Conservation (phyloP, 2,113 vertebrate species). For the Platysteira castanea region DNA sequence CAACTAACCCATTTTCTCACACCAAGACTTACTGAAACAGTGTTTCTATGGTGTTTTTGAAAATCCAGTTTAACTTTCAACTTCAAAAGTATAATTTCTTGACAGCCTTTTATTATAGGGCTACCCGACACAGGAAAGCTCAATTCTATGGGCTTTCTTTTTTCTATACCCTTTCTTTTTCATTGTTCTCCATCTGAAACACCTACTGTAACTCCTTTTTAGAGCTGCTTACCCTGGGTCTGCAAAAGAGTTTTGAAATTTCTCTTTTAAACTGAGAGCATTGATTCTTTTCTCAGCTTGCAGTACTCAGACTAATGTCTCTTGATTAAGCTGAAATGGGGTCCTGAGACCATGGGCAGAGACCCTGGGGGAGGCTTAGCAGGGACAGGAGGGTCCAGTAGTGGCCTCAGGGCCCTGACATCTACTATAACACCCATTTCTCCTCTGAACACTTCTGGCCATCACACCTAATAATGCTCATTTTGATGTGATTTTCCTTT, state of each 20-base stretch:
- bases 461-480: not conserved
- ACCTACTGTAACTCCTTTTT: not conserved
- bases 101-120: not conserved
- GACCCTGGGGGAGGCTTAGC: no score
- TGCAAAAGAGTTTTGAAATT: not conserved
- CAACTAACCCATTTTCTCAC: not conserved
- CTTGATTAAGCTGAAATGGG: not conserved
- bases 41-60: not conserved
- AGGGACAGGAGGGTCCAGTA: not conserved
- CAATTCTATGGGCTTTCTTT: not conserved
- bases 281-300: not conserved
- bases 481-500: not conserved
- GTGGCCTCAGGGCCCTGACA: not conserved
- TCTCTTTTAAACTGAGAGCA: not conserved
- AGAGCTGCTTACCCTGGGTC: not conserved
- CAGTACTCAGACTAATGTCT: not conserved
- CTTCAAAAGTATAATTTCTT: not conserved
- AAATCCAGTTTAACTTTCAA: not conserved
- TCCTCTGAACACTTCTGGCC: not conserved
- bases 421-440: not conserved
- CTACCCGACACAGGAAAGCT: not conserved
- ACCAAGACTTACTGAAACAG: not conserved
- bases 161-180: not conserved
- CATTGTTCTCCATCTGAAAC: not conserved
- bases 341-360: not conserved